phyloP scores from a whole-genome alignment of 37 sponge, comb jelly and placozoan genomes.

The Cladorhizidae sp. region DNA sequence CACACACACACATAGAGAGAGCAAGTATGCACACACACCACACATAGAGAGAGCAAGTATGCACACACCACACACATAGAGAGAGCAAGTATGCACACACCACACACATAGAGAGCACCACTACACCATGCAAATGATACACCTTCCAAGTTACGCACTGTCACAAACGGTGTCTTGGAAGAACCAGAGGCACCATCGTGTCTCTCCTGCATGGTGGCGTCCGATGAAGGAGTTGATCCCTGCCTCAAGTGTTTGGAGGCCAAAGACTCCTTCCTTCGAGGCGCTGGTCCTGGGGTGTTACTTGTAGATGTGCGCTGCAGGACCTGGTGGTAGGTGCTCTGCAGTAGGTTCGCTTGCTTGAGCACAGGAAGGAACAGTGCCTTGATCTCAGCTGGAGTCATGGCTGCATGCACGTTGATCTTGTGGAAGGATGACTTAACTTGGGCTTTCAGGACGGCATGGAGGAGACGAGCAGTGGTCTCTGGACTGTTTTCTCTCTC shows the following conservation, averaged over 20 bases:
- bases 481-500: constrained; percentile 18
- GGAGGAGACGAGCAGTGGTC: constrained; percentile 51
- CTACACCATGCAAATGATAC: too few relatives aligned
- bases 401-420: constrained; percentile 79
- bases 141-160: constrained; percentile 35
- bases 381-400: constrained; percentile 75
- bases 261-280: neutral
- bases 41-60: neutral
- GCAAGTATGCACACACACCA: neutral
- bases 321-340: constrained; percentile 11
- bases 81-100: too few relatives aligned
- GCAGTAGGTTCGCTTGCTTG: constrained; percentile 40
- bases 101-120: too few relatives aligned
- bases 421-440: constrained; percentile 66
- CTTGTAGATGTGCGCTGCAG: neutral
- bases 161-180: constrained; percentile 49
- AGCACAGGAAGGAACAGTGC: constrained; percentile 37
- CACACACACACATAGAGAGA: too few relatives aligned
- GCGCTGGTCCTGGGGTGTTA: neutral
- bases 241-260: neutral
- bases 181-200: neutral
- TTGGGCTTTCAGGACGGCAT: constrained; percentile 43
- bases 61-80: too few relatives aligned
- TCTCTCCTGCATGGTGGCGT: neutral
- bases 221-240: neutral